Percentiles rank a stretch among this genome's conserved stretches.
Evolutionary conservation across 23 tunicate genomes (phyloP).

Genomic region (Halocynthia aurantium): DNA sequence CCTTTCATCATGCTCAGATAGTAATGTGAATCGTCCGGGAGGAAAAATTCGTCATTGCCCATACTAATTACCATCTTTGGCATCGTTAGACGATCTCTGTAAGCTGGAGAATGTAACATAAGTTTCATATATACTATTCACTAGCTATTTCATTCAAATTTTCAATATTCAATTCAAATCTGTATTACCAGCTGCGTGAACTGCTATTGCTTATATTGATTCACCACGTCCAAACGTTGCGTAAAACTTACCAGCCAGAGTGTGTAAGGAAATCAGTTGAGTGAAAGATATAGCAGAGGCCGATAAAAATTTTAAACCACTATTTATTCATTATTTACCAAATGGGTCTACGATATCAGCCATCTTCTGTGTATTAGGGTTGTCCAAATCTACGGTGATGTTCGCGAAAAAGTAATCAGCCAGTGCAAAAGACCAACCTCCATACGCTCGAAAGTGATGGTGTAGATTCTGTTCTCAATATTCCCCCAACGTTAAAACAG

Average conservation of each 20-base stretch:
- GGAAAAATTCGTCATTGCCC: conserved; percentile 45
- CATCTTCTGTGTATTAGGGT: conserved; percentile 68
- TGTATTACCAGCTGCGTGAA: too few relatives aligned
- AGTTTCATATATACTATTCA: neutral
- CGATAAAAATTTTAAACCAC: neutral
- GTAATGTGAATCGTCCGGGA: conserved; percentile 47
- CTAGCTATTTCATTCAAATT: too few relatives aligned
- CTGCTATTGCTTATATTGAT: too few relatives aligned
- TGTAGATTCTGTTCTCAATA: conserved; percentile 55
- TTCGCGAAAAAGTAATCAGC: conserved; percentile 72
- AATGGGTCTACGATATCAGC: conserved; percentile 82
- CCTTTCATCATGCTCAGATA: conserved; percentile 36
- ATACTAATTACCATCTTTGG: conserved; percentile 29
- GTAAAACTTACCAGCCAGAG: too few relatives aligned
- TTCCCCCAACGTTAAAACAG: neutral
- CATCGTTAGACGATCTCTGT: conserved; percentile 30
- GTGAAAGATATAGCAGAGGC: neutral
- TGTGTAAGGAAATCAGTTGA: neutral
- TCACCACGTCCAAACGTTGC: too few relatives aligned
- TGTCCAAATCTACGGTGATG: conserved; percentile 77
- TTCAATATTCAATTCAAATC: too few relatives aligned
- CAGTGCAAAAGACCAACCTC: conserved; percentile 96
- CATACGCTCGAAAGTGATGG: conserved; percentile 92
- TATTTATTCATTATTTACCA: conserved; percentile 23
- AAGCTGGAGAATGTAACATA: neutral